Base-by-base conservation (phyloP, 1,140 invertebrate genomes). In the Scaptodrosophila lebanonensis region DNA sequence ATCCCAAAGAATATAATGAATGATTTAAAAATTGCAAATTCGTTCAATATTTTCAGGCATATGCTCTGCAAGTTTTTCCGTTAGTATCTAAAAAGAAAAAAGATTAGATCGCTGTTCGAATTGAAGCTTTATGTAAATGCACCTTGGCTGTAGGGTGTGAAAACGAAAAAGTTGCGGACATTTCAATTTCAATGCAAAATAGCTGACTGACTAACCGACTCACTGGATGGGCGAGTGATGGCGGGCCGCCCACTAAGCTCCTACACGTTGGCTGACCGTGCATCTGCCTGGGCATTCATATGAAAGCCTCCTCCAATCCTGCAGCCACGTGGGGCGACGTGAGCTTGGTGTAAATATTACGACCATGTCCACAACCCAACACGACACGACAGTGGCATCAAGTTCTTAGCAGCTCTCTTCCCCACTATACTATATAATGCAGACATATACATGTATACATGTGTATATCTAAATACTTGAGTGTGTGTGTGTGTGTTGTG, bases 131-230 rank as follows among this genome's bases (percentile, higher is more conserved):
- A n/a, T n/a, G n/a, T n/a, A 25, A 3, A 25, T 25, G 22, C 22
- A 8, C 22, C 8, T 25, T 25, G 22, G 22, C 58, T 50, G 56
- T 61, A 5, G 16, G 2, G 16, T 8, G 15, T 13, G 15, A 4
- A 17, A 33, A 36, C 45, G 49, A 52, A 66, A 39, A 58, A 72
- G 49, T 53, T 53, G 54, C 25, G 53, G 60, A 69, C 75, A 79
- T 68, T 79, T 79, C 68, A 68, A 79, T 77, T 77, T 73, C 56
- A 66, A 82, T 79, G 65, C 64, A 82, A 79, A 79, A 79, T 66
- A 71, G 66, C 63, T 59, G 58, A 50, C 43, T 47, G 42, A 53
- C 32, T 47, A 50, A 7, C 39, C 25, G 39, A 11, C 20, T 22
- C 2, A 17, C n/a, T 36, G 3, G n/a, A 6, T 43, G 7, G 29